Conservation (phyloP, 2,888 invertebrate genomes). For the Amblyjoppa fuscipennis region DNA sequence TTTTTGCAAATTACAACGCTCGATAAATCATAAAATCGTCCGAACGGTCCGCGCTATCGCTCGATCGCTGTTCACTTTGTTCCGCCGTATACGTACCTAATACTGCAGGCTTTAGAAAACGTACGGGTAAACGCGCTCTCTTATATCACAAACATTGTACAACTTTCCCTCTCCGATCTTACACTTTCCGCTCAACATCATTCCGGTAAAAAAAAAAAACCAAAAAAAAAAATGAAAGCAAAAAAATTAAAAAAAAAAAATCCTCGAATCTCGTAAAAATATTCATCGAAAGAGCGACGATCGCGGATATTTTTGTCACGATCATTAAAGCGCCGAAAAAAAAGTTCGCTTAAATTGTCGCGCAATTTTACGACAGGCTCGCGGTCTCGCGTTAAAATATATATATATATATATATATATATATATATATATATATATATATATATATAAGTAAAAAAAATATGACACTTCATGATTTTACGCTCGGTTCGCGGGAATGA, state of each 20-base stretch:
- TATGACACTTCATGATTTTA: conserved; percentile 32
- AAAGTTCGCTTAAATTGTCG: not conserved
- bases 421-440: too few species aligned
- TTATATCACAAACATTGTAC: conserved; percentile 69
- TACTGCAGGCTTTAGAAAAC: conserved; percentile 53
- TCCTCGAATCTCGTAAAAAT: too few species aligned
- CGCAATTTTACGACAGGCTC: not conserved
- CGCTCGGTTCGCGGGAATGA: conserved; percentile 29
- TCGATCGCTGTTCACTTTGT: not conserved
- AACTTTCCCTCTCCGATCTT: conserved; percentile 67
- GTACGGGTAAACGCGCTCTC: conserved; percentile 50
- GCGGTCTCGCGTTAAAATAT: not conserved
- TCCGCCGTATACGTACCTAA: not conserved
- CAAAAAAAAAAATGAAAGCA: too few species aligned
- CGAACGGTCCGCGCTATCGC: not conserved
- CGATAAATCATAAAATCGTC: conserved; percentile 18
- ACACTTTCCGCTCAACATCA: conserved; percentile 62
- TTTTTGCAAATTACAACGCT: conserved; percentile 3
- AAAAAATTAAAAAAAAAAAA: too few species aligned
- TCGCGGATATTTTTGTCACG: not conserved
- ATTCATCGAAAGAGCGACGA: not conserved
- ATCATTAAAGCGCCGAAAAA: not conserved
- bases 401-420: too few species aligned
- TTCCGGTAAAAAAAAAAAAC: too few species aligned
- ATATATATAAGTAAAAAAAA: too few species aligned